Percentiles rank a stretch among this genome's conserved stretches.
Conservation (phyloP, 1,140 invertebrate species). For the Eueides isabella region DNA sequence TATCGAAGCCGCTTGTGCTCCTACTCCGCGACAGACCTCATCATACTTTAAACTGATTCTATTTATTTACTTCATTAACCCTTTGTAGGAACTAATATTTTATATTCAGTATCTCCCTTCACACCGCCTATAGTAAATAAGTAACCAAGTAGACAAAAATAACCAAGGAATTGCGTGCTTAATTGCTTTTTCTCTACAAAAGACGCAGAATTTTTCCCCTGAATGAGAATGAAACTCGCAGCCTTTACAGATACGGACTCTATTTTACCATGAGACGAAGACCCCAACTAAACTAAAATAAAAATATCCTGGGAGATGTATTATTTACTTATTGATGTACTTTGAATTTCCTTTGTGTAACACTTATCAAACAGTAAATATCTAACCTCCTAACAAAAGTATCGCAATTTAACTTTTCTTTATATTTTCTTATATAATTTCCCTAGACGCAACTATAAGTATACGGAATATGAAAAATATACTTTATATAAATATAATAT, state of each 20-base stretch:
- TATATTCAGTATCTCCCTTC: too few relatives aligned
- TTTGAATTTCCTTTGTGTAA: neutral
- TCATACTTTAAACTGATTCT: too few relatives aligned
- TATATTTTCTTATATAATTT: slow-evolving; percentile 53
- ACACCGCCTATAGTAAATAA: too few relatives aligned
- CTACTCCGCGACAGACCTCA: too few relatives aligned
- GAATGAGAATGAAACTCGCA: neutral
- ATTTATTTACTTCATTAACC: too few relatives aligned
- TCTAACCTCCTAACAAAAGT: neutral
- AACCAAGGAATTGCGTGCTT: neutral
- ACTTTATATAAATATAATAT: neutral
- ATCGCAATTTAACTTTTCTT: slow-evolving; percentile 21
- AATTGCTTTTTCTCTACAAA: neutral
- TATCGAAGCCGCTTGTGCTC: too few relatives aligned
- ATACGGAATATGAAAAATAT: slow-evolving; percentile 28
- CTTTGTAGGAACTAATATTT: too few relatives aligned
- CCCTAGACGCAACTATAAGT: slow-evolving; percentile 44
- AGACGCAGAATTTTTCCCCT: neutral
- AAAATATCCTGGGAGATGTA: neutral
- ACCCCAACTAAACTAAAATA: neutral
- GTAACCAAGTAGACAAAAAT: too few relatives aligned
- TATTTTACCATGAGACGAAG: neutral
- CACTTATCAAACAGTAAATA: neutral
- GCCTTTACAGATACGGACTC: neutral
- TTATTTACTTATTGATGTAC: neutral